Conservation (phyloP, 2,113 vertebrate species). For the Orthonyx spaldingii region DNA sequence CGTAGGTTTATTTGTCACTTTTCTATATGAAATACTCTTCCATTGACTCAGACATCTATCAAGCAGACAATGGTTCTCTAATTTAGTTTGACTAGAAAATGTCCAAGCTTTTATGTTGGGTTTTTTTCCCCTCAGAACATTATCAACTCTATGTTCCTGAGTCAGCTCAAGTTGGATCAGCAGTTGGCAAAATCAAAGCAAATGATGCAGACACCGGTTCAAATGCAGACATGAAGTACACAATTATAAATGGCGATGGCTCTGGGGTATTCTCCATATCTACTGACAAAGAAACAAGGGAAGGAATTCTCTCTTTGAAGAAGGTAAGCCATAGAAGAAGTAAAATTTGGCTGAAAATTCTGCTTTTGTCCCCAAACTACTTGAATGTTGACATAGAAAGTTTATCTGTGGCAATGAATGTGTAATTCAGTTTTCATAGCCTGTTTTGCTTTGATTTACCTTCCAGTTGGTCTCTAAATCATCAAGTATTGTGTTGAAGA, state of each 20-base stretch:
- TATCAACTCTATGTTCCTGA: conserved; percentile 96
- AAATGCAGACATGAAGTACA: conserved; percentile 94
- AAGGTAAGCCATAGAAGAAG: conserved; percentile 75
- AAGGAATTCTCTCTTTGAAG: conserved; percentile 90
- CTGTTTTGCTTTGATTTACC: neutral
- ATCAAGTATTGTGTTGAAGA: neutral
- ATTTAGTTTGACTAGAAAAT: neutral
- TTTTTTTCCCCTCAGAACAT: conserved; percentile 75
- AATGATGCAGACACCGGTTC: conserved; percentile 90
- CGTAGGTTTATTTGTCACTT: neutral
- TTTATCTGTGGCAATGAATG: neutral
- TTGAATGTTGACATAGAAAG: neutral
- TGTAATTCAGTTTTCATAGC: neutral
- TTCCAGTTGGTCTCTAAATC: neutral
- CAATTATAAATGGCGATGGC: conserved; percentile 91
- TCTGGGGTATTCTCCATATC: conserved; percentile 87
- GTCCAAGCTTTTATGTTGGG: neutral
- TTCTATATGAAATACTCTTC: neutral
- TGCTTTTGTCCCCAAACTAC: neutral
- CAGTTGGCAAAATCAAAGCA: conserved; percentile 96
- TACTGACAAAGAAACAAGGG: conserved; percentile 88
- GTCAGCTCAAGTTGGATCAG: conserved; percentile 90
- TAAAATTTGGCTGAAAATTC: neutral
- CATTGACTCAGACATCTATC: neutral
- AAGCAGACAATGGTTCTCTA: neutral